Conservation (phyloP, 2,797 vertebrate genomes). For the Pipistrellus nathusii region DNA sequence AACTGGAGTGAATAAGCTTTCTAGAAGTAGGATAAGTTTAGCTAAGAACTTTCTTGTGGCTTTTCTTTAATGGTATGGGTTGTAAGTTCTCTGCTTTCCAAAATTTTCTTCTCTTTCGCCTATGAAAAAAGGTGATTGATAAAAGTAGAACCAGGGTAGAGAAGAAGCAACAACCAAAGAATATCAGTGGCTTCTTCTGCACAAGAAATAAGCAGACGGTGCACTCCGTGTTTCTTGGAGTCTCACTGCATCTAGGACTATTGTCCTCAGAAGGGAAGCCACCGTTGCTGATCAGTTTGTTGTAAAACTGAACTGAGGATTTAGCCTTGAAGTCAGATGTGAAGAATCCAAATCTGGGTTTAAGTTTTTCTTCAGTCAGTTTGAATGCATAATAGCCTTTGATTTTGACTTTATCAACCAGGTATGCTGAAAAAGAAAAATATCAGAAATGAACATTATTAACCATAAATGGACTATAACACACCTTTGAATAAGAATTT, state of each 20-base stretch:
- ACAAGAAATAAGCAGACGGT: constrained; percentile 87
- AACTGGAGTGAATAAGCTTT: constrained; percentile 71
- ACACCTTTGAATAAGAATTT: constrained; percentile 7
- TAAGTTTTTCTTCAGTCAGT: constrained; percentile 93
- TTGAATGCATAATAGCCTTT: constrained; percentile 96
- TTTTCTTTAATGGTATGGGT: constrained; percentile 78
- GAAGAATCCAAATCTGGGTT: constrained; percentile 93
- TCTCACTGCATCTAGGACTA: constrained; percentile 80
- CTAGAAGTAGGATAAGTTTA: constrained; percentile 56
- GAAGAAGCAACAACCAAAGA: constrained; percentile 92
- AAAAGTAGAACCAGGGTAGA: constrained; percentile 88
- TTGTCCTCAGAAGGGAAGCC: constrained; percentile 88
- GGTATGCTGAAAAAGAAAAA: constrained; percentile 88
- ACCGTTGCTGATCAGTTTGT: constrained; percentile 87
- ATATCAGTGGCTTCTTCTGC: constrained; percentile 92
- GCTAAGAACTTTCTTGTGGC: constrained; percentile 67
- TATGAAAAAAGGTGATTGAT: constrained; percentile 87
- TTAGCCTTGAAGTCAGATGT: constrained; percentile 93
- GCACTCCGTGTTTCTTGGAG: constrained; percentile 81
- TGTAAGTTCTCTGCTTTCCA: constrained; percentile 83
- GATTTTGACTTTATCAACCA: constrained; percentile 93
- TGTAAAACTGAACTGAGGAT: constrained; percentile 91
- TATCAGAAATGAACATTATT: constrained; percentile 20
- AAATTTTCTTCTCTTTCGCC: constrained; percentile 88
- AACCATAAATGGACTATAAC: constrained; percentile 5